Percentiles rank a stretch among this genome's conserved stretches.
Evolutionary conservation across 2,888 invertebrate genomes (phyloP).

Genomic region (Bombyx huttoni): DNA sequence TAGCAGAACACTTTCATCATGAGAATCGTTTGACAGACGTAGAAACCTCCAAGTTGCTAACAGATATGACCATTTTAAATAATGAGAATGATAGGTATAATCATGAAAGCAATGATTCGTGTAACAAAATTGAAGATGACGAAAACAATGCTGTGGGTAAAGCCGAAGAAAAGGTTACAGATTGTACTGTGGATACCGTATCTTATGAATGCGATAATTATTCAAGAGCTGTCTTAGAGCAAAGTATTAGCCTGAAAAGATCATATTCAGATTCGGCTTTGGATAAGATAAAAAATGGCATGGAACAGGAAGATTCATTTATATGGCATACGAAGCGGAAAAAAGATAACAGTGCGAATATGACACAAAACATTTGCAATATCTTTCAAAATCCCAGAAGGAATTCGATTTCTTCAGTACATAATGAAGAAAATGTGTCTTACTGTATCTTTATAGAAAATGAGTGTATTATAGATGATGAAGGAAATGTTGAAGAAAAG

Average conservation of each 20-base stretch:
- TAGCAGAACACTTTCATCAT: too few species aligned
- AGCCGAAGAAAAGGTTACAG: not conserved
- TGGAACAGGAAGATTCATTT: slow-evolving; percentile 15
- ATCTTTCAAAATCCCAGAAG: slow-evolving; percentile 44
- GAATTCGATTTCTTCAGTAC: slow-evolving; percentile 51
- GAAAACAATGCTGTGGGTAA: too few species aligned
- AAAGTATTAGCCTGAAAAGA: slow-evolving; percentile 32
- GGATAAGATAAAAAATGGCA: slow-evolving; percentile 15
- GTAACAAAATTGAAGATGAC: too few species aligned
- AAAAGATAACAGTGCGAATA: slow-evolving; percentile 23
- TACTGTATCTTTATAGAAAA: slow-evolving; percentile 59
- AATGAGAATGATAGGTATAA: not conserved
- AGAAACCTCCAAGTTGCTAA: not conserved
- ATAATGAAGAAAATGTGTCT: slow-evolving; percentile 49
- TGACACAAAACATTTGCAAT: slow-evolving; percentile 30
- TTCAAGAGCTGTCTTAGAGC: not conserved
- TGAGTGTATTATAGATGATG: slow-evolving; percentile 47
- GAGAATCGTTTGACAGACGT: not conserved
- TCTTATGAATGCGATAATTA: not conserved
- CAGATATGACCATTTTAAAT: not conserved
- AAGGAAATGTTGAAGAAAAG: slow-evolving; percentile 36
- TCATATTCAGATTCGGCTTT: slow-evolving; percentile 56
- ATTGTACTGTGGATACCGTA: not conserved
- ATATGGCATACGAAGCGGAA: slow-evolving; percentile 34
- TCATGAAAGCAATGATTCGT: too few species aligned